Percentiles rank a stretch among this genome's conserved stretches.
These are phyloP conservation scores for Rutilus rutilus DNA, from an alignment of 2,113 vertebrate genomes.

Conservation along the genomic window DNA sequence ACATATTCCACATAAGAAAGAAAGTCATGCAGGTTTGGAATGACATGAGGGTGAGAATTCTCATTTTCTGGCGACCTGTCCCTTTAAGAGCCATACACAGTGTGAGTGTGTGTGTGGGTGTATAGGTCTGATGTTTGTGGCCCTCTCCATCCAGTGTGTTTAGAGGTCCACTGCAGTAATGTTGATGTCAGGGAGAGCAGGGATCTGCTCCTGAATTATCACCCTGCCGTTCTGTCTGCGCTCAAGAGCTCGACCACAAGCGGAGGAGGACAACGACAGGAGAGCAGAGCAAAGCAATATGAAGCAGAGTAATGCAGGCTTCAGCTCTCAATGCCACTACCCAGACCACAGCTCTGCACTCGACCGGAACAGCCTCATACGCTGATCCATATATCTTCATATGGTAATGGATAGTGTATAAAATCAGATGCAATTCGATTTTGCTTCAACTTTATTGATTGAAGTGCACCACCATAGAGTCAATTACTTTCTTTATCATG, in stretches of 20 bases:
- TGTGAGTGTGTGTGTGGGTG: conserved; percentile 5
- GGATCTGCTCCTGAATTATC: conserved; percentile 24
- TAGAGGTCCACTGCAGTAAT: conserved; percentile 18
- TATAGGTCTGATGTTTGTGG: conserved; percentile 12
- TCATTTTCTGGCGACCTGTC: not conserved
- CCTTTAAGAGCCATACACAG: not conserved
- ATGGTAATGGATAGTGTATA: conserved; percentile 4
- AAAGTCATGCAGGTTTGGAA: not conserved
- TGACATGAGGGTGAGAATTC: not conserved
- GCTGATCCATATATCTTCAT: conserved; percentile 17
- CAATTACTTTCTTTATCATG: conserved; percentile 7
- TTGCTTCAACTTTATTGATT: conserved; percentile 23
- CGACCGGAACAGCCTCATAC: not conserved
- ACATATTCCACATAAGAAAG: not conserved
- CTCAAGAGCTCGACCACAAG: not conserved
- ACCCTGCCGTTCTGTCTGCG: not conserved
- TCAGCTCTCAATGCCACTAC: conserved; percentile 3
- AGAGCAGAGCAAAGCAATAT: conserved; percentile 5
- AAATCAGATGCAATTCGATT: conserved; percentile 24
- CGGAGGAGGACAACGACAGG: conserved; percentile 12
- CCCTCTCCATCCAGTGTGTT: not conserved
- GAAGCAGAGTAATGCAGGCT: conserved; percentile 29
- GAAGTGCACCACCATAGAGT: conserved; percentile 4
- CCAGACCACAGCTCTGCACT: not conserved
- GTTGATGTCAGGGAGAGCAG: conserved; percentile 9